These are phyloP conservation scores for Sminthurinus aureus DNA, from an alignment of 2,888 invertebrate species.

Conservation along the genomic window DNA sequence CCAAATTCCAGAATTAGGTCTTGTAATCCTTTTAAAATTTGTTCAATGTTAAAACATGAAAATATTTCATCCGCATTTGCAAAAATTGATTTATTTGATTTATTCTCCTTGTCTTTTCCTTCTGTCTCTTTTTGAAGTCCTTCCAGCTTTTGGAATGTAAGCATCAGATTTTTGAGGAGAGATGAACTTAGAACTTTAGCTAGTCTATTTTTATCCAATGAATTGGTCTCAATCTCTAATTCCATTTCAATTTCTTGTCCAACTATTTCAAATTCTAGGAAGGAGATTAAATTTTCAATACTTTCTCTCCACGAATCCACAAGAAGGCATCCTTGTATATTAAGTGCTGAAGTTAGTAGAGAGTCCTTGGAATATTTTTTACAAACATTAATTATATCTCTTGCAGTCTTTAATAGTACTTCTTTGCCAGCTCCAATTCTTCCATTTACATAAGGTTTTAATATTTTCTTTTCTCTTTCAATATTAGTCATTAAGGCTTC, in stretches of 20 bases:
- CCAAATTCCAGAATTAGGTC: not conserved
- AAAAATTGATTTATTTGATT: not conserved
- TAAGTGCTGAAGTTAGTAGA: not conserved
- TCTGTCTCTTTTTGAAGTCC: not conserved
- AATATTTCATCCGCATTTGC: not conserved
- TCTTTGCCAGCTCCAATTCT: not conserved
- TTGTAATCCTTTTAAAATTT: not conserved
- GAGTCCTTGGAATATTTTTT: not conserved
- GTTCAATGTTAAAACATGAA: not conserved
- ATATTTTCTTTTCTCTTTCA: not conserved
- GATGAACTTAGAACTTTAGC: not conserved
- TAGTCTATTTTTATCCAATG: not conserved
- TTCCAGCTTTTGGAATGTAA: slow-evolving; percentile 1
- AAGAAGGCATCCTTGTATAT: not conserved
- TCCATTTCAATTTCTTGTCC: not conserved
- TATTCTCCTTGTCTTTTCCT: not conserved
- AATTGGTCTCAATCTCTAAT: not conserved
- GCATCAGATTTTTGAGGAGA: not conserved
- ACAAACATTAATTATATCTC: not conserved
- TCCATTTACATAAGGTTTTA: not conserved
- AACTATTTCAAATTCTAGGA: not conserved
- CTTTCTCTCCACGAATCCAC: not conserved
- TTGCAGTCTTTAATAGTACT: not conserved
- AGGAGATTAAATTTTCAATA: not conserved
- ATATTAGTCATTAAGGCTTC: not conserved